These are phyloP conservation scores for Azorinus chamasolen DNA, from an alignment of 2,888 invertebrate genomes.

Conservation along the genomic window DNA sequence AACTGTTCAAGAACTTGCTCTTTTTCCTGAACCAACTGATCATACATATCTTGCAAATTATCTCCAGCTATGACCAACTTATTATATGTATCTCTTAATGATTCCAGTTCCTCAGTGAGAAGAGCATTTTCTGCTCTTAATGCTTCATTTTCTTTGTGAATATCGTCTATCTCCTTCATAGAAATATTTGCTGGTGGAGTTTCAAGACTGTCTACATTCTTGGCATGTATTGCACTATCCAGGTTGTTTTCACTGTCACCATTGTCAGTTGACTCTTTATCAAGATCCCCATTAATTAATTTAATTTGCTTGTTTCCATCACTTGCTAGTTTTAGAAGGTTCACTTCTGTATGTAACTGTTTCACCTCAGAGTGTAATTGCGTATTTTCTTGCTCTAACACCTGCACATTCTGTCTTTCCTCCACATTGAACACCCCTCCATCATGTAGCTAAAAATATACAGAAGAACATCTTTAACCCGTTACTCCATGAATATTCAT, in stretches of 20 bases:
- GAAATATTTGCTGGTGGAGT: slow-evolving; percentile 29
- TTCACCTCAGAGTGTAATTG: slow-evolving; percentile 54
- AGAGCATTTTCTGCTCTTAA: slow-evolving; percentile 59
- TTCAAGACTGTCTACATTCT: slow-evolving; percentile 34
- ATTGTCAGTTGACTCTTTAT: slow-evolving; percentile 2
- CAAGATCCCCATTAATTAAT: slow-evolving; percentile 11
- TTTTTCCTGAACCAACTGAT: slow-evolving; percentile 72
- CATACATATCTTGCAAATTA: slow-evolving; percentile 78
- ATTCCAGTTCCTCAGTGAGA: slow-evolving; percentile 73
- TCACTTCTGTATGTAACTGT: slow-evolving; percentile 52
- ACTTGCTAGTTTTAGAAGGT: slow-evolving; percentile 26
- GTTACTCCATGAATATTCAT: too few relatives aligned
- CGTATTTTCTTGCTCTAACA: slow-evolving; percentile 64
- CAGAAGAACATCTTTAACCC: too few relatives aligned
- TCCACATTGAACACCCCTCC: slow-evolving; percentile 53
- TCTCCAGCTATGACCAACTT: slow-evolving; percentile 79
- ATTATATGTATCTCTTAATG: slow-evolving; percentile 72
- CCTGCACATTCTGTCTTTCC: slow-evolving; percentile 45
- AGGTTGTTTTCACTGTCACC: neutral
- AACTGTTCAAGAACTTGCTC: slow-evolving; percentile 70
- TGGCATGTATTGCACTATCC: slow-evolving; percentile 41
- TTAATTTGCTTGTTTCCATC: slow-evolving; percentile 11
- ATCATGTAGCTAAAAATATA: neutral
- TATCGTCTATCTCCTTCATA: slow-evolving; percentile 36
- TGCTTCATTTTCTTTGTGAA: slow-evolving; percentile 62